These are phyloP conservation scores for Sinocyclocheilus grahami DNA, from an alignment of 2,113 vertebrate genomes.

Conservation along the genomic window DNA sequence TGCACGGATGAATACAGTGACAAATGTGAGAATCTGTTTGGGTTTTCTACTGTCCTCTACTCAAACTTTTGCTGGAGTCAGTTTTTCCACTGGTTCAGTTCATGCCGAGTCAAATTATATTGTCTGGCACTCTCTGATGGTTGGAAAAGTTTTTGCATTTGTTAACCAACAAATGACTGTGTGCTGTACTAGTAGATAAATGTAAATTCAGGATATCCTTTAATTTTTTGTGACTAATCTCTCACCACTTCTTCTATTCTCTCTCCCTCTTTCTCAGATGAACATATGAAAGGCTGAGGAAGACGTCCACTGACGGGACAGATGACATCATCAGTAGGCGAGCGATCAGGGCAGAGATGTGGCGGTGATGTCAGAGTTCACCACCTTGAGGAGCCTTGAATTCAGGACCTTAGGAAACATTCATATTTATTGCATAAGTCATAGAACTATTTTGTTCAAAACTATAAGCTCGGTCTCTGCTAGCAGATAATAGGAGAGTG, in stretches of 20 bases:
- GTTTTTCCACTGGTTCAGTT: slow-evolving; percentile 7
- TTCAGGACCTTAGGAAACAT: slow-evolving; percentile 49
- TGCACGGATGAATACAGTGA: neutral
- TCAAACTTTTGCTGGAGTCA: neutral
- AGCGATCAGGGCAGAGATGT: slow-evolving; percentile 37
- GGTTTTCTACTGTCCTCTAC: neutral
- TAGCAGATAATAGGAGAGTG: slow-evolving; percentile 1
- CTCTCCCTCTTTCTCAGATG: slow-evolving; percentile 33
- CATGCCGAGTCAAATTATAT: neutral
- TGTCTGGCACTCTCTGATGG: neutral
- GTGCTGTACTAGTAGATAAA: too few species aligned
- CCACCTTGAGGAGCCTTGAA: slow-evolving; percentile 50
- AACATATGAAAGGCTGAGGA: neutral
- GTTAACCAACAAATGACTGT: neutral
- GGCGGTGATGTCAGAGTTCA: slow-evolving; percentile 32
- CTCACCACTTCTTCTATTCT: neutral
- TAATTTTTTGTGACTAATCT: neutral
- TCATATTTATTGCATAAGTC: slow-evolving; percentile 59
- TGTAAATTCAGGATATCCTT: neutral
- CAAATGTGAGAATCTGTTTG: neutral
- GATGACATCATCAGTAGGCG: slow-evolving; percentile 54
- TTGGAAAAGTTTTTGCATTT: neutral
- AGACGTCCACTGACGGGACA: slow-evolving; percentile 28
- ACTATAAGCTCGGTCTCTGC: slow-evolving; percentile 31
- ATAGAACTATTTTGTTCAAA: slow-evolving; percentile 31